These are phyloP conservation scores for Philaethria dido DNA, from an alignment of 2,888 invertebrate genomes.

Conservation along the genomic window DNA sequence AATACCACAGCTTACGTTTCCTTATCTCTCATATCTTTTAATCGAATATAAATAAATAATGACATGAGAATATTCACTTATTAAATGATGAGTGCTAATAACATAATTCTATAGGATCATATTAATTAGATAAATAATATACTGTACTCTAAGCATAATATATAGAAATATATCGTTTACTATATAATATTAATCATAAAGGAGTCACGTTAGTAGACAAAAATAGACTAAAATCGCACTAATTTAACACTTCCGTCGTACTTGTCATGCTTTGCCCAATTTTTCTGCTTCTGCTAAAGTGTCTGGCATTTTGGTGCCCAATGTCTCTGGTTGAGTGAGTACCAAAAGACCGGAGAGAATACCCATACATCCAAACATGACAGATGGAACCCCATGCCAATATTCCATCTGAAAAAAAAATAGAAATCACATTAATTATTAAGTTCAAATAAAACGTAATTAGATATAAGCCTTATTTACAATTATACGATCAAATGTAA, in stretches of 20 bases:
- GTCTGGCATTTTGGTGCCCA: constrained; percentile 83
- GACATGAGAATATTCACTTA: constrained; percentile 4
- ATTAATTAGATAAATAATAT: background rate
- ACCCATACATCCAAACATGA: constrained; percentile 82
- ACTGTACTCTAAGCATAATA: background rate
- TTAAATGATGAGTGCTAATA: background rate
- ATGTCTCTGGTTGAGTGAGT: constrained; percentile 85
- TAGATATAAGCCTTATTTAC: too few species aligned
- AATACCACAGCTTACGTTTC: constrained; percentile 5
- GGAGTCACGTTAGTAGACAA: background rate
- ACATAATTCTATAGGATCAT: background rate
- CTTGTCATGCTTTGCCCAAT: constrained; percentile 49
- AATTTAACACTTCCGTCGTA: background rate
- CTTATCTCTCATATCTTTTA: constrained; percentile 4
- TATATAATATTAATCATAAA: too few species aligned
- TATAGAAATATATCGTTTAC: background rate
- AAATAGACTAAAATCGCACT: background rate
- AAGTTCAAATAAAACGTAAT: background rate
- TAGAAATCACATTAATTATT: background rate
- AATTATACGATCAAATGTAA: too few species aligned
- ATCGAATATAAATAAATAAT: constrained; percentile 12
- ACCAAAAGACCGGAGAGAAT: constrained; percentile 76
- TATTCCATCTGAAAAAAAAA: constrained; percentile 55
- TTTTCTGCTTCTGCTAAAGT: constrained; percentile 84
- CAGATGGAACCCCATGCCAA: constrained; percentile 74